Base-by-base conservation (phyloP, 2,888 invertebrate genomes). In the Omphaloscelis lunosa region DNA sequence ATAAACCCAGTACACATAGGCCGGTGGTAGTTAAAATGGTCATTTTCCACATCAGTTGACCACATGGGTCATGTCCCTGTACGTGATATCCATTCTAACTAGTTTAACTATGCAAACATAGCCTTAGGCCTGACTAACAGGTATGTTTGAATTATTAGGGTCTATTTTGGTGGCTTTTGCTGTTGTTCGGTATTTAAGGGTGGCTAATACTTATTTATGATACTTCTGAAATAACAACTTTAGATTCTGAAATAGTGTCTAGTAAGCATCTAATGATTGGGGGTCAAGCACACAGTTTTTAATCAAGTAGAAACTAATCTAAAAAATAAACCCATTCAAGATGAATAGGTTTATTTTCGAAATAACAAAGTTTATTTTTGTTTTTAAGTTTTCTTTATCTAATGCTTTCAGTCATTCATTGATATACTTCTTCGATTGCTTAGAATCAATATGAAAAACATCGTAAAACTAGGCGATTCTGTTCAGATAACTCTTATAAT, bases 31-130 rank as follows among this genome's bases (percentile, higher is more conserved):
- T 91, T 90, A 89, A 90, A 90, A 90, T 91, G 89, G 91, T 88
- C 92, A 92, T 93, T 91, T 88, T 89, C 85, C 80, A 89, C 91
- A 89, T 91, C 90, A 91, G 91, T 92, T 94, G 95, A 92, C 94
- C 94, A 92, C 87, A 90, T 87, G 89, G 93, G 93, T 94, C 95
- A 93, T 93, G 88, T 83, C 85, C 79, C 75, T 83, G 87, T 91
- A 91, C 91, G 92, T 92, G 91, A 89, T 79, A 74, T 76, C 73
- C 86, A 89, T 90, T 85, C 67, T 77, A 89, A 91, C 63, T 75
- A 80, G 77, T 79, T 72, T 71, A 58, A 70, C 77, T 77, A 77
- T 74, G 82, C 73, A 89, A 82, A 86, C 82, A 80, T 75, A 79
- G 75, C 68, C 59, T 61, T 66, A 75, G 34, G 76, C 65, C 65